Base-by-base conservation (phyloP, 1,140 invertebrate genomes). In the Pissodes strobi region DNA sequence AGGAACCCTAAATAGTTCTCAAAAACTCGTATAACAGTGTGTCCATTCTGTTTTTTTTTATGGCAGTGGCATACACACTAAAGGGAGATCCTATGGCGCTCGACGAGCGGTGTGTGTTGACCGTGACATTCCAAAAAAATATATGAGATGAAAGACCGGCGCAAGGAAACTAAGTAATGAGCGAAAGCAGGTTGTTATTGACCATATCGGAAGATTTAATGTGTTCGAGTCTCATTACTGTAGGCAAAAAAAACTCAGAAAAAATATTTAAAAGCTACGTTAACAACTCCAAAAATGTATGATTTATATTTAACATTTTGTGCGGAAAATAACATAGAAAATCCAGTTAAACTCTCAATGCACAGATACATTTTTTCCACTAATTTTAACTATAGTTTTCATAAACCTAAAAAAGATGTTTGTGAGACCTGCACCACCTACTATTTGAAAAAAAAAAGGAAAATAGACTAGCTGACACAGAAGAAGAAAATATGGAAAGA, bases 131-230 rank as follows among this genome's bases (percentile, higher is more conserved):
- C 43, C 43, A 46, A 46, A 46, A 46, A 46, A 1, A 46, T 46
- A 46, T 46, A n/a, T n/a, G 43, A 21, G 43, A 15, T 12, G 52
- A 52, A n/a, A 58, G 21, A 22, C 49, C 17, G 38, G 10, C 38
- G 12, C 12, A 63, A 43, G 22, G n/a, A 52, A 30, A 30, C n/a
- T 30, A 52, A 30, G 25, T 23, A 52, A 46, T 46, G 19, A 52
- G 18, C 10, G n/a, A 52, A 56, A 39, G 53, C 53, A 56, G 5
- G 17, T 56, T 39, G 25, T 49, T 27, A 49, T 46, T 23, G 43
- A 59, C 18, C 57, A 59, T 30, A 59, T 48, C 12, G 48, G 27
- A 12, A 22, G 13, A 21, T 48, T 59, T 49, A 1, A 23, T 49
- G 41, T 46, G 3, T n/a, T 59, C 23, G 22, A 46, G 13, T 59